phyloP scores from a whole-genome alignment of 1,140 invertebrate genomes.

The Bombus superbus region DNA sequence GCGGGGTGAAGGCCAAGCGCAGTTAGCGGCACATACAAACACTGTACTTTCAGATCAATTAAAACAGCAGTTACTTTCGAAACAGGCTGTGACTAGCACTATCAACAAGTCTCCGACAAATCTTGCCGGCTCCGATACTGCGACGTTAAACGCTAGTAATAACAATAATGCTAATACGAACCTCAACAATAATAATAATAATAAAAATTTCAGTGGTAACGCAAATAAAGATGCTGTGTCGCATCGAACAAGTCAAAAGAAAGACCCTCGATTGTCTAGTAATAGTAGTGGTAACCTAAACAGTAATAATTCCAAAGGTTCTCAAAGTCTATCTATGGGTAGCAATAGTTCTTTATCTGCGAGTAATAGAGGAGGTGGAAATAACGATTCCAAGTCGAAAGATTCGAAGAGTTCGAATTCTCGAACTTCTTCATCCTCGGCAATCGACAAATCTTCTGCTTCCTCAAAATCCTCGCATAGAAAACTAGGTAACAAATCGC shows the following conservation, averaged over 20 bases:
- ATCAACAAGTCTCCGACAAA: constrained; percentile 72
- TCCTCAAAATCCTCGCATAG: constrained; percentile 76
- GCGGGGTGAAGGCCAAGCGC: constrained; percentile 60
- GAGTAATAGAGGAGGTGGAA: constrained; percentile 69
- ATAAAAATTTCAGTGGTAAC: constrained; percentile 78
- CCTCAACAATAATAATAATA: constrained; percentile 76
- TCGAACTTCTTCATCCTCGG: constrained; percentile 68
- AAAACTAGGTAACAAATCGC: constrained; percentile 77
- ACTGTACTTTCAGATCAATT: constrained; percentile 78
- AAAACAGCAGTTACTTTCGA: constrained; percentile 77
- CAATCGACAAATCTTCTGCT: constrained; percentile 72
- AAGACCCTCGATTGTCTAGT: constrained; percentile 80
- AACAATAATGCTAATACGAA: constrained; percentile 78
- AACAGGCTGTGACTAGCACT: constrained; percentile 75
- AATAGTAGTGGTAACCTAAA: constrained; percentile 77
- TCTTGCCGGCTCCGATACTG: constrained; percentile 67
- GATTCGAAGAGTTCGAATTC: constrained; percentile 65
- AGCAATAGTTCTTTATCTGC: constrained; percentile 64
- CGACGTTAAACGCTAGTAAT: constrained; percentile 74
- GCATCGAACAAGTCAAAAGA: constrained; percentile 80
- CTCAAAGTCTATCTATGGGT: constrained; percentile 66
- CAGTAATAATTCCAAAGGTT: constrained; percentile 73
- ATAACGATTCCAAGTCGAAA: constrained; percentile 66
- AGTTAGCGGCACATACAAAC: constrained; percentile 67
- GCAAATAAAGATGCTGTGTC: constrained; percentile 79